Conservation (phyloP, 2,113 vertebrate species). For the Indicator indicator region DNA sequence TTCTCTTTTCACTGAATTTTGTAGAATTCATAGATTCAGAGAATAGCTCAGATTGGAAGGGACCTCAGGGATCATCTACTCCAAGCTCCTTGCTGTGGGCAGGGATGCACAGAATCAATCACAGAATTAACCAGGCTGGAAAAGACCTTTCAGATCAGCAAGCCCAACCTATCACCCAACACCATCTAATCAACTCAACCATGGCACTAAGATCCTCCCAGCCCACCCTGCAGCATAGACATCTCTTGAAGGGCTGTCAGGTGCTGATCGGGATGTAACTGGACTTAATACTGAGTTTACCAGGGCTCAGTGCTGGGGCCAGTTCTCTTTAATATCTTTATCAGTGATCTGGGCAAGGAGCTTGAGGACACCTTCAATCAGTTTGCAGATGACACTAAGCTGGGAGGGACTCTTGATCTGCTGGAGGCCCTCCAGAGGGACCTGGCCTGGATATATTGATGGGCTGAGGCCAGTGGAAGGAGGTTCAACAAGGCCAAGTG, state of each 20-base stretch:
- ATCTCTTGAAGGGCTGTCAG: not conserved
- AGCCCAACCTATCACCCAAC: too few species aligned
- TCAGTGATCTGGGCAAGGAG: not conserved
- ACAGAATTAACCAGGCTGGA: too few species aligned
- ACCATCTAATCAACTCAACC: too few species aligned
- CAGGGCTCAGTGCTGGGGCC: not conserved
- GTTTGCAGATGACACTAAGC: not conserved
- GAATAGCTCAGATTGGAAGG: too few species aligned
- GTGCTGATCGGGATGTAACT: not conserved
- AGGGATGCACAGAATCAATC: too few species aligned
- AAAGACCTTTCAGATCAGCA: too few species aligned
- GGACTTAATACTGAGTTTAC: not conserved
- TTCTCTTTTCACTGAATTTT: not conserved
- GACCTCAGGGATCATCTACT: too few species aligned
- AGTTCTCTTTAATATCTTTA: not conserved
- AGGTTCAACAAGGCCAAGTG: too few species aligned
- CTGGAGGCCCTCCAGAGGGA: not conserved
- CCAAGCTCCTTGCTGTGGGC: too few species aligned
- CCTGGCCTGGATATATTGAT: too few species aligned
- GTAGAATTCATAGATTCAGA: too few species aligned
- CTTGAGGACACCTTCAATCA: not conserved
- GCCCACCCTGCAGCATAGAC: fast-evolving
- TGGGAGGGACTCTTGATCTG: not conserved
- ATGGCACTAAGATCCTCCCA: not conserved
- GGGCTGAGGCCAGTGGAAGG: too few species aligned